Percentiles rank a stretch among this genome's conserved stretches.
These are phyloP conservation scores for Pelmatolapia mariae DNA, from an alignment of 2,113 vertebrate species.

Conservation along the genomic window DNA sequence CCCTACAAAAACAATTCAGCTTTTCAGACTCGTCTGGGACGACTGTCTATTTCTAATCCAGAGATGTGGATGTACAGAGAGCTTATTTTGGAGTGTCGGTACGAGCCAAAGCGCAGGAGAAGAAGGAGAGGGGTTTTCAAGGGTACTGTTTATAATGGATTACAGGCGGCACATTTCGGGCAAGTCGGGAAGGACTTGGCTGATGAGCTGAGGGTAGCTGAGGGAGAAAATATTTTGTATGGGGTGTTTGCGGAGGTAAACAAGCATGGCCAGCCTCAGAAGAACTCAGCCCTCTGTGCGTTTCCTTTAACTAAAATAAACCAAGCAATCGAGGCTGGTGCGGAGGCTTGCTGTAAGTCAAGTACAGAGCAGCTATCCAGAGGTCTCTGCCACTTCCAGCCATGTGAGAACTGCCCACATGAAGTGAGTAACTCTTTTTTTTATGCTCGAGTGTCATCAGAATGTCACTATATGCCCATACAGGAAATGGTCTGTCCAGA, in stretches of 20 bases:
- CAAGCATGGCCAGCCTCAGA: not conserved
- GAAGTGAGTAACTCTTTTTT: slow-evolving; percentile 71
- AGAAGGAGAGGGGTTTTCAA: slow-evolving; percentile 1
- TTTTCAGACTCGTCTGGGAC: slow-evolving; percentile 80
- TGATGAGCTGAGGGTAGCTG: slow-evolving; percentile 60
- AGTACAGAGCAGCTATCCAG: slow-evolving; percentile 58
- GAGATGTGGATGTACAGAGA: slow-evolving; percentile 83
- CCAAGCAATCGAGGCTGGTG: slow-evolving; percentile 74
- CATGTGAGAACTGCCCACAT: slow-evolving; percentile 76
- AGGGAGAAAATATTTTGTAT: slow-evolving; percentile 76
- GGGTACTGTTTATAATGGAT: slow-evolving; percentile 75
- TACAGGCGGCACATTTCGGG: slow-evolving; percentile 82
- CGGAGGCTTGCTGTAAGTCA: slow-evolving; percentile 74
- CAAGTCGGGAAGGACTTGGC: slow-evolving; percentile 71
- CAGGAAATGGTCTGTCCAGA: slow-evolving; percentile 23
- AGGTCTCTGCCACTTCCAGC: slow-evolving; percentile 83
- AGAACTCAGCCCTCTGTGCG: slow-evolving; percentile 81
- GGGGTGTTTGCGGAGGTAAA: slow-evolving; percentile 77
- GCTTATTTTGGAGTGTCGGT: slow-evolving; percentile 83
- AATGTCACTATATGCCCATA: not conserved
- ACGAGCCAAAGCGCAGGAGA: slow-evolving; percentile 76
- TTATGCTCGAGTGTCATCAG: not conserved
- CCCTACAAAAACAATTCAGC: not conserved
- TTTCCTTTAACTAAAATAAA: slow-evolving; percentile 77
- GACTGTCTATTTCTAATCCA: slow-evolving; percentile 63